Percentiles rank a stretch among this genome's conserved stretches.
Evolutionary conservation across 2,888 invertebrate genomes (phyloP).

Genomic region (Tenthredo mesomela): DNA sequence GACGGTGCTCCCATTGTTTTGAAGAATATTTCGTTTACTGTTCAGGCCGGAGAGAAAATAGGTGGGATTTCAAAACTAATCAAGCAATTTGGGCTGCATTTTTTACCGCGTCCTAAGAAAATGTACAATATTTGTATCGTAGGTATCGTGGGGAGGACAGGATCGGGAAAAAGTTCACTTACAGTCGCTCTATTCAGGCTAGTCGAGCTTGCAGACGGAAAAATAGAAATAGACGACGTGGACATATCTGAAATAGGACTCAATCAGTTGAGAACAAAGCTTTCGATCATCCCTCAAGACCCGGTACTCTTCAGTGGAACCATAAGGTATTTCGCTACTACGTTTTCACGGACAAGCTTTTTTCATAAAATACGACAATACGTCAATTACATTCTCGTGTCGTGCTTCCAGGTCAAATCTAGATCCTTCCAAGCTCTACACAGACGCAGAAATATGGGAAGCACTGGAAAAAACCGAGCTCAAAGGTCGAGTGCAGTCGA

Average conservation of each 20-base stretch:
- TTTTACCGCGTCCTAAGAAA: background rate
- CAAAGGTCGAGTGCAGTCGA: slow-evolving; percentile 75
- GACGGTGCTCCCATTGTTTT: slow-evolving; percentile 78
- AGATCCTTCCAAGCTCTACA: slow-evolving; percentile 75
- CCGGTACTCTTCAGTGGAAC: slow-evolving; percentile 82
- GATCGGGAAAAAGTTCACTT: slow-evolving; percentile 79
- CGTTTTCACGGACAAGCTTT: background rate
- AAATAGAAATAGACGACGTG: slow-evolving; percentile 79
- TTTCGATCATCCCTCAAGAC: slow-evolving; percentile 83
- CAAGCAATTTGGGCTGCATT: background rate
- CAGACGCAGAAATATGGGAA: slow-evolving; percentile 77
- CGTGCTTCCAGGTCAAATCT: slow-evolving; percentile 76
- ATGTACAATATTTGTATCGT: background rate
- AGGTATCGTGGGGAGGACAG: slow-evolving; percentile 13
- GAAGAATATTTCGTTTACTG: slow-evolving; percentile 79
- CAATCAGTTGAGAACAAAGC: slow-evolving; percentile 78
- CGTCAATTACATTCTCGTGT: background rate
- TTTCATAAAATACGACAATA: background rate
- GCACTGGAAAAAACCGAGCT: slow-evolving; percentile 78
- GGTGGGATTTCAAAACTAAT: slow-evolving; percentile 75
- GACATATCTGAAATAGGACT: slow-evolving; percentile 76
- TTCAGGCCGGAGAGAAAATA: slow-evolving; percentile 81
- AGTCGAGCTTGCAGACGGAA: slow-evolving; percentile 80
- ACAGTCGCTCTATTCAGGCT: slow-evolving; percentile 81
- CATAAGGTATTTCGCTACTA: slow-evolving; percentile 75